These are phyloP conservation scores for Gadopsis bispinosus DNA, from an alignment of 2,797 vertebrate species.

Conservation along the genomic window DNA sequence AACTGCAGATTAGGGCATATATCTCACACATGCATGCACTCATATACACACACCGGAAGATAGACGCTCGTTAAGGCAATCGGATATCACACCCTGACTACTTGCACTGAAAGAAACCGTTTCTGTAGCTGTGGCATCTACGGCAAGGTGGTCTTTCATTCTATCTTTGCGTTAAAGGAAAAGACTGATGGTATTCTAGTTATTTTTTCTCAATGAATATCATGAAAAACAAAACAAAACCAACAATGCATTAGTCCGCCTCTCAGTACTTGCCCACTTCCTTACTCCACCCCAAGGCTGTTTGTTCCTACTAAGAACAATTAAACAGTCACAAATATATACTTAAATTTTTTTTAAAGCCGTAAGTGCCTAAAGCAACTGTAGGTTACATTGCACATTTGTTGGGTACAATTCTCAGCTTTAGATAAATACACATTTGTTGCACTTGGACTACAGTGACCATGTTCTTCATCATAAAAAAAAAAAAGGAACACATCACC, in stretches of 20 bases:
- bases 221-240: background rate
- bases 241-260: background rate
- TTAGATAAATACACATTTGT: background rate
- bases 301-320: background rate
- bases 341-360: background rate
- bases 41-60: slow-evolving; percentile 38
- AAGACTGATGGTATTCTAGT: background rate
- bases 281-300: background rate
- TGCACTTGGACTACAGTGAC: background rate
- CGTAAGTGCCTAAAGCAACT: background rate
- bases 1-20: slow-evolving; percentile 62
- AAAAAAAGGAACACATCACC: background rate
- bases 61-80: slow-evolving; percentile 11
- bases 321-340: background rate
- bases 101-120: background rate
- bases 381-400: background rate
- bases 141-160: background rate
- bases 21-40: slow-evolving; percentile 36
- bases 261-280: background rate
- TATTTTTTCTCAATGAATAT: background rate
- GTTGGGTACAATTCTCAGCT: background rate
- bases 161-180: background rate
- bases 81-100: slow-evolving; percentile 23
- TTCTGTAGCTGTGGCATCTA: slow-evolving; percentile 7
- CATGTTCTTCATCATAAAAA: background rate